Evolutionary conservation across 2,113 vertebrate species (phyloP), one percentile per base, ranked within the genome.

Genomic region (Oncorhynchus mykiss): DNA sequence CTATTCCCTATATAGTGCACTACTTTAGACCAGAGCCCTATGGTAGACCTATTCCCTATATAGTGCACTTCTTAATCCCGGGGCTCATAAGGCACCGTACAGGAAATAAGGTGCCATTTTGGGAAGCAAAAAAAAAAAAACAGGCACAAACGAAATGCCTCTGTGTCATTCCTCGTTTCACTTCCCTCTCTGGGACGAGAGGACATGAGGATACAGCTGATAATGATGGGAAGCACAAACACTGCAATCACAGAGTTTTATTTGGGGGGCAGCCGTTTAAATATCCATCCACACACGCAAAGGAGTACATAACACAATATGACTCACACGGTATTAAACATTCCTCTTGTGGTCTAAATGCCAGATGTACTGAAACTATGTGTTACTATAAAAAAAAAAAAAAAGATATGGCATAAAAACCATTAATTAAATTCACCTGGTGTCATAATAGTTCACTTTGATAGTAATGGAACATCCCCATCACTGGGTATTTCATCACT

Each of bases 111-210:
- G 22, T 24, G 9, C 5, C 71, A 87, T 82, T 78, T 78, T 71
- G 34, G 7, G 16, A 45, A 27, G 31, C n/a, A n/a, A n/a, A 7
- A n/a, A 5, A 31, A 31, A 1, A 34, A 34, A 34, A 34, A 1
- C 31, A 11, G 9, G 0, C 74, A 64, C 71, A 91, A 2, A 39
- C 86, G 89, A 91, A 92, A 87, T 82, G 70, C 76, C 79, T 89
- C 54, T 73, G 3, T 64, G 72, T 85, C 85, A 82, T 72, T 80
- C 4, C 64, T 45, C 80, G 71, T 93, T 93, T 92, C 92, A 89
- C 87, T 94, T 93, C 93, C 81, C 81, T 85, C 91, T 91, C 64
- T 83, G 72, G 72, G 39, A 71, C 48, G 69, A 78, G 76, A 78
- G 34, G 34, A 39, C 39, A 39, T 2, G 39, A 39, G 39, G 39